phyloP scores from a whole-genome alignment of 2,888 invertebrate species.

The Xestia rhomboidea region DNA sequence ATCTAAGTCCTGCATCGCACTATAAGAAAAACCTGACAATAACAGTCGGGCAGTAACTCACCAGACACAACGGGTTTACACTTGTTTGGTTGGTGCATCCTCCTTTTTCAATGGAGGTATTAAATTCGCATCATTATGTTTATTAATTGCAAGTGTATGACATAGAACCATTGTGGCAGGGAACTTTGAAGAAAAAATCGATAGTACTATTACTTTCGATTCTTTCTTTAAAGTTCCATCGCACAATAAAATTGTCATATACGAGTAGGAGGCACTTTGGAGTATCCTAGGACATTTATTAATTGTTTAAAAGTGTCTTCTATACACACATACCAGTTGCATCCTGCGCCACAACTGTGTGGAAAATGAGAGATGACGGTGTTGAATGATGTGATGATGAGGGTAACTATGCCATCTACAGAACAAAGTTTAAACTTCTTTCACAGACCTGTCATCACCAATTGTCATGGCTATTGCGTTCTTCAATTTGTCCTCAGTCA shows the following conservation, averaged over 20 bases:
- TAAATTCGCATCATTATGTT: background rate
- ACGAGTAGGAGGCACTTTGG: background rate
- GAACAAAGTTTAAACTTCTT: background rate
- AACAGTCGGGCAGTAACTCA: too few relatives aligned
- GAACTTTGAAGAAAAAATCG: too few relatives aligned
- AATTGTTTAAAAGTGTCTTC: background rate
- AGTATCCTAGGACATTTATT: background rate
- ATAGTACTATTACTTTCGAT: too few relatives aligned
- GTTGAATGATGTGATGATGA: too few relatives aligned
- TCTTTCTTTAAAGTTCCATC: background rate
- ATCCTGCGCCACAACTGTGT: background rate
- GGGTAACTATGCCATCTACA: background rate
- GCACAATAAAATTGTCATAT: background rate
- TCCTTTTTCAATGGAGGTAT: too few relatives aligned
- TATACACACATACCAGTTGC: background rate
- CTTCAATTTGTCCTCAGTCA: slow-evolving; percentile 70
- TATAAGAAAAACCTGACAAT: too few relatives aligned
- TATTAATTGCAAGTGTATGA: background rate
- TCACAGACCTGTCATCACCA: slow-evolving; percentile 67
- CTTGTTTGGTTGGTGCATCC: too few relatives aligned
- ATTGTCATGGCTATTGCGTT: slow-evolving; percentile 68
- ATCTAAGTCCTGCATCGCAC: too few relatives aligned
- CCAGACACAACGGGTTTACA: too few relatives aligned
- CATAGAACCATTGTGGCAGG: background rate
- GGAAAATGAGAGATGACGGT: background rate